These are phyloP conservation scores for Orthonyx spaldingii DNA, from an alignment of 2,113 vertebrate species.

Conservation along the genomic window DNA sequence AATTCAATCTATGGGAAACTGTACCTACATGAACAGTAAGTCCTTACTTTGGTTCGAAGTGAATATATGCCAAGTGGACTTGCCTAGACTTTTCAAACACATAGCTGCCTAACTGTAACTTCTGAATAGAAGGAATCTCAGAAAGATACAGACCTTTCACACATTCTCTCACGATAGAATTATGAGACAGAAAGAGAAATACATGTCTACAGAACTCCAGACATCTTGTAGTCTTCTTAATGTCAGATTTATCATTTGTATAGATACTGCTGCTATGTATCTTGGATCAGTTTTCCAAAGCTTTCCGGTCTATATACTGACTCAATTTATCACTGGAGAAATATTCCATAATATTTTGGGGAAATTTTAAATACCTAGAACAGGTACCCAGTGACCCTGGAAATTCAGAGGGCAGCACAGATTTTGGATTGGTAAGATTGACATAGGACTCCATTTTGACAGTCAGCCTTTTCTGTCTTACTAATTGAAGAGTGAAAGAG, in stretches of 20 bases:
- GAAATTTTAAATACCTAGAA: background rate
- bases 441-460: background rate
- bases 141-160: background rate
- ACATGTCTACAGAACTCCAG: background rate
- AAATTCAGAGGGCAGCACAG: background rate
- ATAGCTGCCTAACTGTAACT: background rate
- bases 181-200: background rate
- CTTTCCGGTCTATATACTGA: background rate
- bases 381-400: background rate
- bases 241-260: background rate
- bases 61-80: background rate
- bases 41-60: background rate
- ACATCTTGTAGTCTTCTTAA: background rate
- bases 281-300: background rate
- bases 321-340: background rate
- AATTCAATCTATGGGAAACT: background rate
- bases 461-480: background rate
- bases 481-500: background rate
- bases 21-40: background rate
- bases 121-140: background rate
- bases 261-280: background rate
- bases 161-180: background rate
- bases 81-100: background rate
- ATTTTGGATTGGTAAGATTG: background rate
- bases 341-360: background rate